These are phyloP conservation scores for Delichon dasypus DNA, from an alignment of 2,797 vertebrate genomes.

Conservation along the genomic window DNA sequence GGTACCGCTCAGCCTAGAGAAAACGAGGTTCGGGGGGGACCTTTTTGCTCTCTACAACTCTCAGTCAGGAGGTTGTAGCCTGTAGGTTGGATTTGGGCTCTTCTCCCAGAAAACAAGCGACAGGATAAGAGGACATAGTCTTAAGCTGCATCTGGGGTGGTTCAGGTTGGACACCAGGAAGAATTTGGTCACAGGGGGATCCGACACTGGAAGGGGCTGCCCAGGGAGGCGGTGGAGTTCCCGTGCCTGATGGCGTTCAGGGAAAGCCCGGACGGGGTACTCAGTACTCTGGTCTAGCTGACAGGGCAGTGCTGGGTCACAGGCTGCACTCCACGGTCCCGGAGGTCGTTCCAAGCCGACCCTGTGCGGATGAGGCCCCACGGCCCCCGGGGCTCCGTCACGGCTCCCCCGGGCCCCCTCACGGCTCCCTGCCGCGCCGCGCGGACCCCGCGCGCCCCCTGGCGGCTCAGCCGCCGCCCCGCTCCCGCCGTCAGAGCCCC, in stretches of 20 bases:
- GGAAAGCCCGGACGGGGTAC: background rate
- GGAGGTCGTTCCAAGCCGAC: fast-evolving
- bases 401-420: background rate
- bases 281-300: fast-evolving
- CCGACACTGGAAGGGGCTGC: background rate
- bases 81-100: background rate
- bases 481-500: background rate
- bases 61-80: background rate
- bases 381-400: background rate
- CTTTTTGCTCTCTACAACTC: background rate
- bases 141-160: background rate
- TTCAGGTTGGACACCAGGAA: background rate
- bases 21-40: background rate
- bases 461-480: background rate
- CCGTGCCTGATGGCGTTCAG: background rate
- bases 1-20: background rate
- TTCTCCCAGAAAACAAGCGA: background rate
- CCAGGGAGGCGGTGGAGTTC: background rate
- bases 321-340: background rate
- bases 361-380: background rate
- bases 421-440: background rate
- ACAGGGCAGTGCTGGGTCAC: background rate
- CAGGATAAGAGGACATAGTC: background rate
- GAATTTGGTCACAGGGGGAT: background rate
- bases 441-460: background rate